These are phyloP conservation scores for Cheilosia variabilis DNA, from an alignment of 2,888 invertebrate genomes.

Conservation along the genomic window DNA sequence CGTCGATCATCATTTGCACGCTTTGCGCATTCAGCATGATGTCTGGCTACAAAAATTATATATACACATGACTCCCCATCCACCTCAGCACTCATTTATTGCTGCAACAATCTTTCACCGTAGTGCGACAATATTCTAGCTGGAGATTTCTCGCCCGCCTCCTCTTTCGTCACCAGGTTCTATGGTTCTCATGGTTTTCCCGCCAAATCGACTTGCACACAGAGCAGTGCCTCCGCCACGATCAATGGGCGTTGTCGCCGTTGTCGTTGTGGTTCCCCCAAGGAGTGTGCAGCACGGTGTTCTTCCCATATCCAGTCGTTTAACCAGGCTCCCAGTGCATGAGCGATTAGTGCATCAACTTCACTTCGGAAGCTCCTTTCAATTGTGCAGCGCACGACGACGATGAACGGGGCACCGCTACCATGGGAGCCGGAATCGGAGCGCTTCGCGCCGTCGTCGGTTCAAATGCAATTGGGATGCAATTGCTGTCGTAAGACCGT, in stretches of 20 bases:
- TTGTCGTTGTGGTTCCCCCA: conserved; percentile 46
- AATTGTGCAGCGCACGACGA: conserved; percentile 37
- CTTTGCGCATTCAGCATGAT: conserved; percentile 53
- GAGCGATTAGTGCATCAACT: conserved; percentile 69
- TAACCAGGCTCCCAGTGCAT: conserved; percentile 51
- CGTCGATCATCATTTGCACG: conserved; percentile 73
- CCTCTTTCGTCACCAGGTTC: conserved; percentile 4
- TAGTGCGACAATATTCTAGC: conserved; percentile 65
- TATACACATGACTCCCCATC: conserved; percentile 21
- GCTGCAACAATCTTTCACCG: conserved; percentile 47
- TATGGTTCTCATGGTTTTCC: conserved; percentile 70
- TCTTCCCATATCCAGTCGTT: conserved; percentile 31
- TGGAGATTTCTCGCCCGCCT: conserved; percentile 38
- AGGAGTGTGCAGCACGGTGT: conserved; percentile 52
- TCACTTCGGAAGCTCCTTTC: conserved; percentile 73
- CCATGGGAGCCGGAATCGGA: conserved; percentile 62
- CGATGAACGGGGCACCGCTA: conserved; percentile 23
- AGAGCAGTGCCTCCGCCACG: conserved; percentile 9
- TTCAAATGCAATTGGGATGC: conserved; percentile 72
- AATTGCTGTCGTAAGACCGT: conserved; percentile 73
- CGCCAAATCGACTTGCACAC: conserved; percentile 54
- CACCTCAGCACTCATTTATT: conserved; percentile 50
- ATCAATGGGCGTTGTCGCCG: conserved; percentile 64
- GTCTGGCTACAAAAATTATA: neutral
- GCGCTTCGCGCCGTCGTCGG: conserved; percentile 65